Conservation (phyloP, 53 echinoderm and acorn worm genomes). For the Holothuria scabra region DNA sequence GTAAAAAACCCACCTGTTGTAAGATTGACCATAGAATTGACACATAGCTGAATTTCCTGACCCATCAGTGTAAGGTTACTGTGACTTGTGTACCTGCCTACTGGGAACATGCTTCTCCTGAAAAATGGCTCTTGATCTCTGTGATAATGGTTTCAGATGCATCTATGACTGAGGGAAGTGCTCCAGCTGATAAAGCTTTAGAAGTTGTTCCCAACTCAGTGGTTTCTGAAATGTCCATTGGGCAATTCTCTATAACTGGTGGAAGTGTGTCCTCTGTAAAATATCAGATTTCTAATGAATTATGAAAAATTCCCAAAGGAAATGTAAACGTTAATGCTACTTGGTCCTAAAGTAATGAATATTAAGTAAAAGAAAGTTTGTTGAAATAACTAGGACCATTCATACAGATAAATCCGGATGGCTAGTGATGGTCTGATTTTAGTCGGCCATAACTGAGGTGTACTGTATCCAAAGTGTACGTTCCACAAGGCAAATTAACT, state of each 20-base stretch:
- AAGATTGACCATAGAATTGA: conserved; percentile 3
- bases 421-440: no score
- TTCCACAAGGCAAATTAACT: no score
- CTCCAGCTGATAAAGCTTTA: conserved; percentile 55
- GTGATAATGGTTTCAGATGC: conserved; percentile 48
- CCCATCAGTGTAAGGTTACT: conserved; percentile 20
- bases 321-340: no score
- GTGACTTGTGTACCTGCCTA: conserved; percentile 23
- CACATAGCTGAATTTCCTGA: conserved; percentile 38
- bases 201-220: conserved; percentile 25
- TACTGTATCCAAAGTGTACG: no score
- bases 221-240: neutral
- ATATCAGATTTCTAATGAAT: no score
- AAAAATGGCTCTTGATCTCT: conserved; percentile 4
- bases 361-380: no score
- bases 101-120: conserved; percentile 22
- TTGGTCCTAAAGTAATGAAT: no score
- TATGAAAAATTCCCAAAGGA: no score
- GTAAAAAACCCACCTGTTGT: conserved; percentile 32
- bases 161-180: conserved; percentile 62
- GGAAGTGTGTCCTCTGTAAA: conserved; percentile 31
- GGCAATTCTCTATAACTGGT: conserved; percentile 58
- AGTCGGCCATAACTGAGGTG: no score
- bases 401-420: no score
- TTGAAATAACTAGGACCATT: no score